Conservation (phyloP, 2,113 vertebrate species). For the Theropithecus gelada region DNA sequence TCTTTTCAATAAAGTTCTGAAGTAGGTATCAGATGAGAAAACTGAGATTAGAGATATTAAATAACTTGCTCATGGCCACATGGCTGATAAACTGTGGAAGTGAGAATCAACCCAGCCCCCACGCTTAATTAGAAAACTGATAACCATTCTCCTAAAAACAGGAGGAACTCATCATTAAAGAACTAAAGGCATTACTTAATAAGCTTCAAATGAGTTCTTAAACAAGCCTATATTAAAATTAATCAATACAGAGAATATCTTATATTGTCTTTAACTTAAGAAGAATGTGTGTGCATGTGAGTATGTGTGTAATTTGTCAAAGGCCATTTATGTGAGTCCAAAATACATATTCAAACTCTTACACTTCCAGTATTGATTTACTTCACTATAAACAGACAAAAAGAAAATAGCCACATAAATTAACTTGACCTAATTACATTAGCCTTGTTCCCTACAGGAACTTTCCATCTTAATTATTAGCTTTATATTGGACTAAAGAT, state of each 20-base stretch:
- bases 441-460: constrained; percentile 14
- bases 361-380: constrained; percentile 47
- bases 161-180: constrained; percentile 40
- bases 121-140: constrained; percentile 35
- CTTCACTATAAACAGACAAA: constrained; percentile 27
- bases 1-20: neutral
- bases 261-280: constrained; percentile 1
- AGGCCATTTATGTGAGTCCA: neutral
- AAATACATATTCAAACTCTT: constrained; percentile 16
- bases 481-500: neutral
- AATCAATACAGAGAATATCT: neutral
- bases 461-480: constrained; percentile 43
- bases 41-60: neutral
- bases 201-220: constrained; percentile 28
- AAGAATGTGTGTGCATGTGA: neutral
- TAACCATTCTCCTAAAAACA: neutral
- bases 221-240: constrained; percentile 41
- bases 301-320: constrained; percentile 16
- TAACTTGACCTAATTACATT: constrained; percentile 51
- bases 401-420: constrained; percentile 50
- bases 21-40: neutral
- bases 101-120: neutral
- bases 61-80: neutral
- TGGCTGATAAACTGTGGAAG: neutral
- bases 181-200: neutral